Evolutionary conservation across 23 tunicate species (phyloP), one percentile per base, ranked within the genome.

Genomic region (Halocynthia roretzi): DNA sequence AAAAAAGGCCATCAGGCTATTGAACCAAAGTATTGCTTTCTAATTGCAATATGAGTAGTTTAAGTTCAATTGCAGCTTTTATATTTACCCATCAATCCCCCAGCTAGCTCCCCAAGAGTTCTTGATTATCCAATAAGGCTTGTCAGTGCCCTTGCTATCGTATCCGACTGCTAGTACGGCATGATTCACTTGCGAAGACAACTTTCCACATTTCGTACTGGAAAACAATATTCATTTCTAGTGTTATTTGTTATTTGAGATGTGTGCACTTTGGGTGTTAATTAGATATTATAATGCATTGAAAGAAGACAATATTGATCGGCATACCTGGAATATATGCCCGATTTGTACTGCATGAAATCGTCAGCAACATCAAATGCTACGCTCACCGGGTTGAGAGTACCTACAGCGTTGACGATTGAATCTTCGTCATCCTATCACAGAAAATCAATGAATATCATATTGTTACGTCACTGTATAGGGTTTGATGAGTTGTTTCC

Each of bases 151-250:
- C 31, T 86, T 88, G 10, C 76, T 71, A 7, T 94, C 91, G 56
- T 81, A 95, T 7, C 99, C 99, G 7, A 89, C 96, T 51, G 87
- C 99, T 9, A 95, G 82, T 5, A 95, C 99, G 53, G 99, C 99
- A 74, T 95, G 99, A 76, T 95, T 95, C 7, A 95, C 99, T 57
- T 88, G 76, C 54, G 63, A 40, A 15, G 99, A 87, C 66, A 17
- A 48, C n/a, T 71, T 74, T 10, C 95, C 90, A 80, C 99, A 95
- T 6, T 53, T 70, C 48, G 87, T 82, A 76, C 95, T 89, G 86
- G 48, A 76, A 61, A 48, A 40, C 10, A 17, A n/a, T 18, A 67
- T 14, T 20, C 50, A 20, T n/a, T 14, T 14, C 2, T 14, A 15
- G 64, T 1, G 64, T 58, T 12, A 57, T 15, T 58, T 1, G 1